Evolutionary conservation across 1,140 invertebrate species (phyloP), one percentile per base, ranked within the genome.

Genomic region (Achroia grisella): DNA sequence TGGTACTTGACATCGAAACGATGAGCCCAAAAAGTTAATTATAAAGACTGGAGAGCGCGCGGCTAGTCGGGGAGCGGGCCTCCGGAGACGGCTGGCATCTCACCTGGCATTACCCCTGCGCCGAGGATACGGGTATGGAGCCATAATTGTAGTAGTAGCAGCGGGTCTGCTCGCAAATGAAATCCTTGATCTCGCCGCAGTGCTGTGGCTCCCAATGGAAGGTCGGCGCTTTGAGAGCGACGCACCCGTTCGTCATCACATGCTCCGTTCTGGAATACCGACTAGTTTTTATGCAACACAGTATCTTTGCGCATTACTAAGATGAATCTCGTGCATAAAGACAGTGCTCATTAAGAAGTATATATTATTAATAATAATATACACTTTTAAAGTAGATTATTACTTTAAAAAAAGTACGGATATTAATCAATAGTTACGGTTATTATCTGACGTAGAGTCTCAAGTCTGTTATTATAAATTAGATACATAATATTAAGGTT

Each of bases 141-240:
- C 93, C 93, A 84, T 95, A 95, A 87, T 95, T 95, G 88, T 94
- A 95, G 87, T 94, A 95, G 87, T 95, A 95, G 87, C 93, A 95
- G 74, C 93, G 89, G 45, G 93, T 95, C 86, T 95, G 93, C 86
- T 95, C 93, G 85, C 93, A 95, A 63, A 95, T 95, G 77, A 95
- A 95, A 86, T 94, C 93, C 87, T 94, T 95, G 53, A 92, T 89
- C 56, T 91, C 88, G n/a, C 90, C 92, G 76, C 94, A 95, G 82
- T 94, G 92, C 71, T 93, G 90, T 10, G 91, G 89, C 77, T 91
- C 91, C 94, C 94, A 95, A 61, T 91, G 88, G 73, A 93, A 90
- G 32, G 89, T 90, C 29, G 92, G 92, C 52, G 91, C 91, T 64
- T 89, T 90, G 71, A 94, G 88, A 17, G 91, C 89, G 15, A 94